Evolutionary conservation across 2,113 vertebrate species (phyloP).

Genomic region (Scytalopus superciliaris): DNA sequence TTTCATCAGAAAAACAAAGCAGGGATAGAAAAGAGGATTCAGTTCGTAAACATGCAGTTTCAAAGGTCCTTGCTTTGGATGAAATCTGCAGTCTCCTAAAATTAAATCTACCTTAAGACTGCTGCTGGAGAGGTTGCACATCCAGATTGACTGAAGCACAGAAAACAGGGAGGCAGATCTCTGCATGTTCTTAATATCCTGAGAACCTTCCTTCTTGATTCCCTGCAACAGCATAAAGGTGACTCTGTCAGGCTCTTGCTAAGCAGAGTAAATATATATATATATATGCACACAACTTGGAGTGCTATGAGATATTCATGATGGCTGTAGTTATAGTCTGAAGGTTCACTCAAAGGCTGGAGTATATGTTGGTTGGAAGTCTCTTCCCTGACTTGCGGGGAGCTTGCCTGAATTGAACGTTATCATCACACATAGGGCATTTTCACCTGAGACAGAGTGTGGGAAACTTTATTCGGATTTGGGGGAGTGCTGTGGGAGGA

Average conservation of each 20-base stretch:
- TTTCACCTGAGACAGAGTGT: not conserved
- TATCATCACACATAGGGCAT: rapidly evolving
- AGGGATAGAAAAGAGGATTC: constrained; percentile 56
- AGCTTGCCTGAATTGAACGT: not conserved
- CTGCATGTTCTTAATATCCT: not conserved
- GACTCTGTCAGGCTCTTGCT: not conserved
- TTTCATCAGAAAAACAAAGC: constrained; percentile 62
- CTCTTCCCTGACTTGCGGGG: not conserved
- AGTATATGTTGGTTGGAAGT: not conserved
- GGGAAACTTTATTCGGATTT: not conserved
- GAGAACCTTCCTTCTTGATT: not conserved
- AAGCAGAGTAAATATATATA: not conserved
- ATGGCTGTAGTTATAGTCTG: not conserved
- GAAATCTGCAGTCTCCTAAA: constrained; percentile 33
- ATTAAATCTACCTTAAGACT: not conserved
- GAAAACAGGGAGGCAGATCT: not conserved
- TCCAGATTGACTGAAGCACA: not conserved
- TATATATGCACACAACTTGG: not conserved
- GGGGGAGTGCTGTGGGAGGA: not conserved
- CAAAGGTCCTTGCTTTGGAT: constrained; percentile 54
- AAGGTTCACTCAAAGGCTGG: not conserved
- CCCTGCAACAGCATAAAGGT: not conserved
- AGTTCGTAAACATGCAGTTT: constrained; percentile 50
- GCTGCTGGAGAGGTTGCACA: not conserved
- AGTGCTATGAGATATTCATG: not conserved